Base-by-base conservation (phyloP, 2,113 vertebrate species). In the Caranx melampygus region DNA sequence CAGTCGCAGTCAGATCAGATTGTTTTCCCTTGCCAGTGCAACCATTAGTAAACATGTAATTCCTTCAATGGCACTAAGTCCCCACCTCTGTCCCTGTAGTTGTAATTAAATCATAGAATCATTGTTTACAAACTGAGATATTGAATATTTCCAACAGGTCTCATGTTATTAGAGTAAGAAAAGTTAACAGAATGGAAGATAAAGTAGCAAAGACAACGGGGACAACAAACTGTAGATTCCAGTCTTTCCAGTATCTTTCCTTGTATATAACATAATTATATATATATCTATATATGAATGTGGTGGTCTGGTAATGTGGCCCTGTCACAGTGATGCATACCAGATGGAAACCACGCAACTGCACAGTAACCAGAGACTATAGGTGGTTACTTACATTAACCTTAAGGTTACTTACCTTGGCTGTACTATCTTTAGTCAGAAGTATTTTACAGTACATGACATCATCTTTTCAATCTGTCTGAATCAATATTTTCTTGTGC, bases 21-120 rank as follows among this genome's bases (percentile, higher is more conserved):
- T 76, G 79, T 86, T 89, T 86, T 79, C 73, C n/a, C n/a, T 85
- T 79, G 31, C 57, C 18, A 55, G 68, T 44, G 67, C 74, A 81
- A 58, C 40, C 73, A 82, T 89, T 86, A 79, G 78, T 81, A 79
- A 84, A 89, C 71, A 81, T 72, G 61, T 58, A 62, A 84, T 81
- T 54, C 57, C 58, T 40, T 54, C 51, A 13, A 5, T 13, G 15
- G 16, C 33, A 67, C 35, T 33, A 57, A 67, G 64, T 78, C 62
- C 75, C 82, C 18, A 74, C 60, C 55, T 85, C 67, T 66, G 37
- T 85, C 60, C 54, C 84, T 81, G 79, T 67, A 68, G 79, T 71
- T 81, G 71, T 73, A 82, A 88, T 92, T 89, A 84, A 91, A 93
- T 94, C 88, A 90, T 87, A 65, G 75, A 78, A 82, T 85, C 82